Base-by-base conservation (phyloP, 2,888 invertebrate genomes). In the Nebria salina region DNA sequence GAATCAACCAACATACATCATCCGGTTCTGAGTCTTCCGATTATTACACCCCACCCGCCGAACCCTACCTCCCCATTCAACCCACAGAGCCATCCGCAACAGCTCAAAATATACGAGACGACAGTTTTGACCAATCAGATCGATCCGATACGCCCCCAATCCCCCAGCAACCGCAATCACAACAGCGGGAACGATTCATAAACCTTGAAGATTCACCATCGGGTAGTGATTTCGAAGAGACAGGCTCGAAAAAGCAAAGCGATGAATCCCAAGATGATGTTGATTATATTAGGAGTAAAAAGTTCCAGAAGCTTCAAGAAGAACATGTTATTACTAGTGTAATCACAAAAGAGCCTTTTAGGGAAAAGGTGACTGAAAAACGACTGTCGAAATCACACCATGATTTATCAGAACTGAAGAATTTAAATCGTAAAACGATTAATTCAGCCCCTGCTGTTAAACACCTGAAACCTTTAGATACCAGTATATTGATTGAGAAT, bases 1-100 rank as follows among this genome's bases (percentile, higher is more conserved):
- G 81, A 83, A 72, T 83, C 84, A 80, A 83, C 81, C n/a, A 82
- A 84, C 84, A 86, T 76, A 85, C 85, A 6, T 86, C 85, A 3
- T 88, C 88, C 1, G 89, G 89, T 20, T 89, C 89, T 0, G 89
- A 89, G 83, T 88, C 89, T 78, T 88, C 89, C 6, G 89, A 88
- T 25, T 89, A 89, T 83, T 88, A 87, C 82, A 89, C 89, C 5
- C 89, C 89, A 72, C 88, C 89, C 9, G 87, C 87, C 2, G 87
- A 88, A 76, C 87, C 87, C 3, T 84, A 83, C 75, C 82, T 86
- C 34, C 85, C 86, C 76, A 83, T 88, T 87, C 83, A 89, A 89
- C 8, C 89, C 88, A 72, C 88, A 88, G n/a, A 87, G 87, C 6
- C 87, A 87, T 74, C 86, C 86, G 7, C 84, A 83, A 70, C 82